Percentiles rank a stretch among this genome's conserved stretches.
phyloP scores from a whole-genome alignment of 2,888 invertebrate genomes.

The Eustalomyia histrio region DNA sequence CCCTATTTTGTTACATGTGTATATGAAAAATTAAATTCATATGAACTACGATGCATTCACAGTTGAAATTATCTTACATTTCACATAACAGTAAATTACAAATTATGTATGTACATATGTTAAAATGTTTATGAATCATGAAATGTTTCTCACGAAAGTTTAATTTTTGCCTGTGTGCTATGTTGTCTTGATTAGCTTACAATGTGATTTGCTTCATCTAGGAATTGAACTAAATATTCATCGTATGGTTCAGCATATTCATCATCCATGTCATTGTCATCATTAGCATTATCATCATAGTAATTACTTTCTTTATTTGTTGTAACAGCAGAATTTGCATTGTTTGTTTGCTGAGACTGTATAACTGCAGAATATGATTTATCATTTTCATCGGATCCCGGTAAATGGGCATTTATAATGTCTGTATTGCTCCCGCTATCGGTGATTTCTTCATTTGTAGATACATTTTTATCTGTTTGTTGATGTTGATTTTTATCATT shows the following conservation, averaged over 20 bases:
- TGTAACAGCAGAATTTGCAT: neutral
- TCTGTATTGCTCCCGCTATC: conserved; percentile 12
- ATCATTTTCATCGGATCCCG: conserved; percentile 7
- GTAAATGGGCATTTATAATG: conserved; percentile 2
- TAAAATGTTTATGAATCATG: conserved; percentile 5
- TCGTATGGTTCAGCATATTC: conserved; percentile 71
- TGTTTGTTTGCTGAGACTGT: conserved; percentile 33
- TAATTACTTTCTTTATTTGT: conserved; percentile 35
- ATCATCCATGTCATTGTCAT: conserved; percentile 60
- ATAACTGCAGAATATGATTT: conserved; percentile 32
- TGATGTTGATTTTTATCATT: conserved; percentile 15
- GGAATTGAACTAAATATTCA: conserved; percentile 74
- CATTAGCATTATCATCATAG: conserved; percentile 32
- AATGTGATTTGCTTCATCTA: conserved; percentile 76
- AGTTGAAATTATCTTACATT: too few relatives aligned
- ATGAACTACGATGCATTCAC: too few relatives aligned
- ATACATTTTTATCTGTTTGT: neutral
- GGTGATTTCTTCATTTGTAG: conserved; percentile 10
- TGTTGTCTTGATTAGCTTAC: conserved; percentile 68
- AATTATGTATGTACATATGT: neutral
- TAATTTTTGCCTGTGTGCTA: neutral
- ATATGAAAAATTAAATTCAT: too few relatives aligned
- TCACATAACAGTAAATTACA: too few relatives aligned
- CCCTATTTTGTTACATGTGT: too few relatives aligned
- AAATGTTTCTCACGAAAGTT: neutral